Conservation (phyloP, 2,888 invertebrate genomes). For the Yponomeuta cagnagella region DNA sequence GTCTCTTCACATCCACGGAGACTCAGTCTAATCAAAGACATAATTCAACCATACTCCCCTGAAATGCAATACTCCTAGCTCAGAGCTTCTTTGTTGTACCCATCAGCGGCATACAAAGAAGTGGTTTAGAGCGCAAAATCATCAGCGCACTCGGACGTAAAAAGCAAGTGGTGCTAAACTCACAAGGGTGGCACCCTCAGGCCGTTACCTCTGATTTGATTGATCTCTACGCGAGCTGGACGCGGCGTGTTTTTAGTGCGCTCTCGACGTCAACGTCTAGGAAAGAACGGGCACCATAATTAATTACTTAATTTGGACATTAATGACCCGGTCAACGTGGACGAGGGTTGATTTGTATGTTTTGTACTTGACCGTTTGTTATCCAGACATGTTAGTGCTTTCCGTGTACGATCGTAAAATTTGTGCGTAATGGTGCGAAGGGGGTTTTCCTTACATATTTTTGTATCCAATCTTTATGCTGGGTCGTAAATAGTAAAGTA, state of each 20-base stretch:
- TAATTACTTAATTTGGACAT: conserved; percentile 75
- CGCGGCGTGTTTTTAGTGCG: conserved; percentile 52
- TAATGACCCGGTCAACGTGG: conserved; percentile 64
- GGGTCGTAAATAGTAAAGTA: too few relatives aligned
- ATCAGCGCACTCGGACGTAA: conserved; percentile 8
- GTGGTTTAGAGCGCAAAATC: not conserved
- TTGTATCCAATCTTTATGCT: too few relatives aligned
- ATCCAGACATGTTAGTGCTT: not conserved
- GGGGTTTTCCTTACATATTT: not conserved
- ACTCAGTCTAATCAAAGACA: too few relatives aligned
- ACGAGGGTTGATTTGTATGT: conserved; percentile 66
- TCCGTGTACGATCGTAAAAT: not conserved
- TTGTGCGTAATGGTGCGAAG: not conserved
- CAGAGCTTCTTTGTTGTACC: not conserved
- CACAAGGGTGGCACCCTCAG: conserved; percentile 32
- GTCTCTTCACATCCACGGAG: too few relatives aligned
- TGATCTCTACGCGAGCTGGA: conserved; percentile 57
- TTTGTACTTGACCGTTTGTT: conserved; percentile 26
- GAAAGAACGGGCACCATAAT: conserved; percentile 64
- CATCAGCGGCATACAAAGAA: not conserved
- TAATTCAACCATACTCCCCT: too few relatives aligned
- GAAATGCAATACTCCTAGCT: not conserved
- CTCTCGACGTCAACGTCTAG: conserved; percentile 53
- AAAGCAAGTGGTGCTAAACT: conserved; percentile 46
- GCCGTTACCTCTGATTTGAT: conserved; percentile 63